phyloP scores from a whole-genome alignment of 2,797 vertebrate species.

The Eremophila alpestris region DNA sequence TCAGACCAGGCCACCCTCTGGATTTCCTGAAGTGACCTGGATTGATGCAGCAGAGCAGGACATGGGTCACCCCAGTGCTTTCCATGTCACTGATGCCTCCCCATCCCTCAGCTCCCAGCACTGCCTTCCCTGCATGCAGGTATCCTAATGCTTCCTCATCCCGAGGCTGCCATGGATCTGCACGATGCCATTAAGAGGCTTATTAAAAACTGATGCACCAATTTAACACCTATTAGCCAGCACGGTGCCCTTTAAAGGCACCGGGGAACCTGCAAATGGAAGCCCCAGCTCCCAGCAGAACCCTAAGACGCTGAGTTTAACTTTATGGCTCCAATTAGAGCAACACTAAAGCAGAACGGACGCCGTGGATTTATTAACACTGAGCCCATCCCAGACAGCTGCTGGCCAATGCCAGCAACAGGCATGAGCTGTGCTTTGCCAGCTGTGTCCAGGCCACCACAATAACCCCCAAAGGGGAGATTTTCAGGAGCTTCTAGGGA shows the following conservation, averaged over 20 bases:
- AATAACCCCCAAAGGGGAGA: rapidly evolving
- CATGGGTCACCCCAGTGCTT: rapidly evolving
- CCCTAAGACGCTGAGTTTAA: constrained; percentile 71
- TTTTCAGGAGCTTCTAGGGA: neutral
- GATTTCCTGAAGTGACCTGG: neutral
- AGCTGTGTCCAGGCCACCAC: neutral
- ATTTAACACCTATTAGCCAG: constrained; percentile 84
- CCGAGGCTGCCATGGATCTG: constrained; percentile 47
- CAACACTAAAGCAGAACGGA: neutral
- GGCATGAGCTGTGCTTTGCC: neutral
- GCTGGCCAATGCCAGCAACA: neutral
- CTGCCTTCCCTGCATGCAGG: neutral
- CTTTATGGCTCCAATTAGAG: constrained; percentile 72
- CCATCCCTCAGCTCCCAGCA: neutral
- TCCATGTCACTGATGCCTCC: neutral
- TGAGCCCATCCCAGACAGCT: neutral
- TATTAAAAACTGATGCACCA: constrained; percentile 83
- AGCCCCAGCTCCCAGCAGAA: constrained; percentile 71
- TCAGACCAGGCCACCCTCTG: neutral
- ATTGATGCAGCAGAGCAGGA: neutral
- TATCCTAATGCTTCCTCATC: neutral
- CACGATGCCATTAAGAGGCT: constrained; percentile 75
- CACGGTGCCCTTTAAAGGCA: constrained; percentile 62
- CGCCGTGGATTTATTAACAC: neutral
- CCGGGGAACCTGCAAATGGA: constrained; percentile 69